phyloP scores from a whole-genome alignment of 2,888 invertebrate species.

The Acleris sparsana region DNA sequence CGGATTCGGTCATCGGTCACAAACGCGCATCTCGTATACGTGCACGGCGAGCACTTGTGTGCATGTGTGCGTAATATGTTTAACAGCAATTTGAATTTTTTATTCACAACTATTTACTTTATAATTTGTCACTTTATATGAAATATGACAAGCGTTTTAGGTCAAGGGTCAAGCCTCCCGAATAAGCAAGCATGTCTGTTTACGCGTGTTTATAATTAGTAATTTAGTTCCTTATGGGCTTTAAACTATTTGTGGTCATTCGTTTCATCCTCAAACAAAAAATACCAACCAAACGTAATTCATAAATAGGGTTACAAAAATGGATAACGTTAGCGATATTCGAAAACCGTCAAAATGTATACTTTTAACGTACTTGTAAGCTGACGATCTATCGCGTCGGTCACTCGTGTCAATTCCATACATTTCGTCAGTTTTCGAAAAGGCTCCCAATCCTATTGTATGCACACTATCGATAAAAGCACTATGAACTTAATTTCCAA shows the following conservation, averaged over 20 bases:
- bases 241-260: not conserved
- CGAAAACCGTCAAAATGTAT: no score
- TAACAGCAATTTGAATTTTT: conserved; percentile 55
- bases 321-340: no score
- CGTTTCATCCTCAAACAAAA: not conserved
- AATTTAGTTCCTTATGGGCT: not conserved
- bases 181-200: conserved; percentile 2
- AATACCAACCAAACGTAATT: no score
- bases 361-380: no score
- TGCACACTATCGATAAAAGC: no score
- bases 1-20: conserved; percentile 63
- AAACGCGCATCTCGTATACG: conserved; percentile 28
- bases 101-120: conserved; percentile 58
- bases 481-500: no score
- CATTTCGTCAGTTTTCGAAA: no score
- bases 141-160: conserved; percentile 43
- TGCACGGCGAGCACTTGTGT: conserved; percentile 44
- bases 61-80: conserved; percentile 46
- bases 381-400: no score
- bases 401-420: no score
- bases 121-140: conserved; percentile 59
- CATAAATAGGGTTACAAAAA: no score
- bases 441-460: no score
- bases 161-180: conserved; percentile 39
- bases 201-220: not conserved